Evolutionary conservation across 1,140 invertebrate genomes (phyloP).

Genomic region (Drosophila equinoxialis): DNA sequence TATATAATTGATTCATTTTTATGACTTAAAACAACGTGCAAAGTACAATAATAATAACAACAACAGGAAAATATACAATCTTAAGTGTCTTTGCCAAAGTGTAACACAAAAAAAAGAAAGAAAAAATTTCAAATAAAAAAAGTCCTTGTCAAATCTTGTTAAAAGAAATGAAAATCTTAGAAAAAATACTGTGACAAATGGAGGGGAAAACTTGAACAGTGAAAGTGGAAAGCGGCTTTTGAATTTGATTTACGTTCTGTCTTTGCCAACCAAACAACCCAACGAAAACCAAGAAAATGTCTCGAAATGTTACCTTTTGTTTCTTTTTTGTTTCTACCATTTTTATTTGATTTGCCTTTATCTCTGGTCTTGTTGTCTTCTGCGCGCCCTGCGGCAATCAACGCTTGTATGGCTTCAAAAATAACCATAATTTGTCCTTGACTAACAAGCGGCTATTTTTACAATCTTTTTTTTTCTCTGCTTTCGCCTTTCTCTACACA

Average conservation of each 20-base stretch:
- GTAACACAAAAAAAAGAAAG: slow-evolving; percentile 10
- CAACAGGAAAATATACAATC: slow-evolving; percentile 31
- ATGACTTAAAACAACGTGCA: slow-evolving; percentile 43
- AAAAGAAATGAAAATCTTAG: slow-evolving; percentile 27
- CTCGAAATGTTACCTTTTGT: slow-evolving; percentile 35
- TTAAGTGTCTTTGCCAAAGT: slow-evolving; percentile 7
- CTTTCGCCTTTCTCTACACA: background rate
- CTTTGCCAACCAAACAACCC: slow-evolving; percentile 28
- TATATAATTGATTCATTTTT: slow-evolving; percentile 12
- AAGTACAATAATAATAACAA: slow-evolving; percentile 44
- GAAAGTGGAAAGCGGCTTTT: slow-evolving; percentile 50
- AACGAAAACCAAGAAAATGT: slow-evolving; percentile 18
- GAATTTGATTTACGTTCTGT: slow-evolving; percentile 38
- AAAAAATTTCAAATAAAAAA: slow-evolving; percentile 27
- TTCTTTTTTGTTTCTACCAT: slow-evolving; percentile 23
- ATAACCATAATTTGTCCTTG: slow-evolving; percentile 78
- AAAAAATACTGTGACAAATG: slow-evolving; percentile 29
- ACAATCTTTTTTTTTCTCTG: slow-evolving; percentile 36
- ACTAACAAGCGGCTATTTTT: slow-evolving; percentile 57
- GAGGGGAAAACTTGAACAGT: slow-evolving; percentile 50
- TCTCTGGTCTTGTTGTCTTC: slow-evolving; percentile 23
- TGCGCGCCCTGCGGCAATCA: slow-evolving; percentile 41
- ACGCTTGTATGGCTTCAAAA: slow-evolving; percentile 69
- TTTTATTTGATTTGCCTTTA: slow-evolving; percentile 9
- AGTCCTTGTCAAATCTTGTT: slow-evolving; percentile 27